Evolutionary conservation across 1,140 invertebrate genomes (phyloP).

Genomic region (Drosophila kanapiae): DNA sequence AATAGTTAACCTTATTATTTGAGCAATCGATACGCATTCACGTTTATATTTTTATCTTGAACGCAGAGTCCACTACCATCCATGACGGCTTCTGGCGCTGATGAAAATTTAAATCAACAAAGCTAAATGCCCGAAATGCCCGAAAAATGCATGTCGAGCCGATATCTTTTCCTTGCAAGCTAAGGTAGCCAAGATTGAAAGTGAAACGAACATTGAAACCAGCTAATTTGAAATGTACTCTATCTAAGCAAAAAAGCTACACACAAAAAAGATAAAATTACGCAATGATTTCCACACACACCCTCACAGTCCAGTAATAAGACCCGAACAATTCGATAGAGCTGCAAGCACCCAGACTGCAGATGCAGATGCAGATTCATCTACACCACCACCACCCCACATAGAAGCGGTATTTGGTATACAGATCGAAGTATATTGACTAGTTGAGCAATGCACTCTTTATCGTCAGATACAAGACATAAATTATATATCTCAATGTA

Average conservation of each 20-base stretch:
- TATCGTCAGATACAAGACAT: slow-evolving; percentile 72
- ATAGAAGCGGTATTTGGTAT: slow-evolving; percentile 50
- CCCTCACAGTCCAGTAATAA: slow-evolving; percentile 43
- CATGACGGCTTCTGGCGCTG: slow-evolving; percentile 85
- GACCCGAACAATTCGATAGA: slow-evolving; percentile 37
- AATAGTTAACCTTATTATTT: slow-evolving; percentile 51
- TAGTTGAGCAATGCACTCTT: slow-evolving; percentile 81
- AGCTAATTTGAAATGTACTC: slow-evolving; percentile 62
- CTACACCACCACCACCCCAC: slow-evolving; percentile 50
- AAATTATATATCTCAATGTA: slow-evolving; percentile 72
- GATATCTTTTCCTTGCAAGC: slow-evolving; percentile 51
- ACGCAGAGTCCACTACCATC: slow-evolving; percentile 85
- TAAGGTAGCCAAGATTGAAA: slow-evolving; percentile 35
- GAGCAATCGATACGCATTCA: slow-evolving; percentile 67
- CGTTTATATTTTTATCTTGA: slow-evolving; percentile 78
- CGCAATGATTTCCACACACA: slow-evolving; percentile 74
- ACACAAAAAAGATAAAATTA: slow-evolving; percentile 48
- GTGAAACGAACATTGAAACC: slow-evolving; percentile 49
- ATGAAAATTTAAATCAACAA: slow-evolving; percentile 85
- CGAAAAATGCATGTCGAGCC: slow-evolving; percentile 71
- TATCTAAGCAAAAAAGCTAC: slow-evolving; percentile 69
- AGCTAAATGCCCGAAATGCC: slow-evolving; percentile 82
- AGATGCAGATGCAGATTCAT: slow-evolving; percentile 41
- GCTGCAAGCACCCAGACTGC: slow-evolving; percentile 49
- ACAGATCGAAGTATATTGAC: slow-evolving; percentile 68